Conservation (phyloP, 1,140 invertebrate species). For the Helicoverpa zea region DNA sequence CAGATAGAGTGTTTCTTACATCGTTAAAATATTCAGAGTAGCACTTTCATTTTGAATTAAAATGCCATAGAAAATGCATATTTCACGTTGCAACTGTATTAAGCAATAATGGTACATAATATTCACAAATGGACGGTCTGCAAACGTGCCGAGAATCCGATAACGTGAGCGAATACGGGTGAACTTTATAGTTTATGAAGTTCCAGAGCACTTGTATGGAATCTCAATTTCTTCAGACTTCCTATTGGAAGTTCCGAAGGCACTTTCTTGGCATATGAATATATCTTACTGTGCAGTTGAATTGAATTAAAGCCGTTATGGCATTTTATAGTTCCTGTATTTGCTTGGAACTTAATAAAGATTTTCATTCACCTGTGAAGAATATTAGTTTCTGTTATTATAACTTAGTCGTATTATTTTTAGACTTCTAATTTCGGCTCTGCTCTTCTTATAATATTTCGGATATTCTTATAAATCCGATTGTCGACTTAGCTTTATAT, state of each 20-base stretch:
- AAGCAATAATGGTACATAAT: constrained; percentile 6
- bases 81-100: not conserved
- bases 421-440: too few species aligned
- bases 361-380: too few species aligned
- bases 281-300: not conserved
- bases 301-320: constrained; percentile 15
- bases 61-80: too few species aligned
- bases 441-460: too few species aligned
- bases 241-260: constrained; percentile 11
- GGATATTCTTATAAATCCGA: too few species aligned
- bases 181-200: constrained; percentile 39
- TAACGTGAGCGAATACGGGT: constrained; percentile 10
- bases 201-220: constrained; percentile 14
- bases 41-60: too few species aligned
- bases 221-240: constrained; percentile 40
- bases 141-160: constrained; percentile 27
- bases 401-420: too few species aligned
- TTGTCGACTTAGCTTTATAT: too few species aligned
- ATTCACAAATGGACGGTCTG: constrained; percentile 25
- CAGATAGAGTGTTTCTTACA: too few species aligned
- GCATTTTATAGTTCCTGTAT: not conserved
- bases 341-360: too few species aligned
- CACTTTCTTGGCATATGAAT: constrained; percentile 17
- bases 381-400: too few species aligned
- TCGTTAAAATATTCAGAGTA: too few species aligned